Conservation (phyloP, 2,797 vertebrate species). For the Apogon hyalosoma region DNA sequence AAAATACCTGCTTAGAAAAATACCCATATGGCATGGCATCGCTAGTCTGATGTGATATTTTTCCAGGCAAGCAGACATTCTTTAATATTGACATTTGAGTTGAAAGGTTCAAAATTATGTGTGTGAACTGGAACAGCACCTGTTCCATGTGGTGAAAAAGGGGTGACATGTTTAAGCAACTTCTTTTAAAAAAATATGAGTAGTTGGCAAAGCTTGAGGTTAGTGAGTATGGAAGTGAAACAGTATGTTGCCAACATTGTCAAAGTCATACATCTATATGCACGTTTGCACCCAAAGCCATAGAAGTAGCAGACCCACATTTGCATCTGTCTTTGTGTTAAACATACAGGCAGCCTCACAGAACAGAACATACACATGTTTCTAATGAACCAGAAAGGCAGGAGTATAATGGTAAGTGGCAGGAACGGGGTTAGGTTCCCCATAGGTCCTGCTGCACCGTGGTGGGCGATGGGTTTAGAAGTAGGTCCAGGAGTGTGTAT, state of each 20-base stretch:
- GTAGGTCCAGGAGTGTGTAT: slow-evolving; percentile 65
- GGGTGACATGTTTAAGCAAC: too few relatives aligned
- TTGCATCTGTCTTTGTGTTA: slow-evolving; percentile 61
- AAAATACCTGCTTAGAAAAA: too few relatives aligned
- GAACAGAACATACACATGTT: slow-evolving; percentile 73
- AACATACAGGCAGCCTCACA: slow-evolving; percentile 44
- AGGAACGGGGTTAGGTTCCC: slow-evolving; percentile 78
- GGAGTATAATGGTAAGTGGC: slow-evolving; percentile 81
- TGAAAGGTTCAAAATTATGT: too few relatives aligned
- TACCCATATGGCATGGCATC: too few relatives aligned
- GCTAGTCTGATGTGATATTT: too few relatives aligned
- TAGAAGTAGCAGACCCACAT: slow-evolving; percentile 53
- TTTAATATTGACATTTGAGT: too few relatives aligned
- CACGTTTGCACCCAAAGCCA: slow-evolving; percentile 63
- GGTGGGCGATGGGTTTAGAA: slow-evolving; percentile 75
- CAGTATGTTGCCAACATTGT: slow-evolving; percentile 50
- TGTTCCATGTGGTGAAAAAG: too few relatives aligned
- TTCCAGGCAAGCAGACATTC: too few relatives aligned
- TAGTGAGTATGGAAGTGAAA: slow-evolving; percentile 36
- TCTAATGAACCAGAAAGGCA: slow-evolving; percentile 77
- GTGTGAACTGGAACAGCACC: too few relatives aligned
- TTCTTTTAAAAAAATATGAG: slow-evolving; percentile 4
- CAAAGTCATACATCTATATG: slow-evolving; percentile 52
- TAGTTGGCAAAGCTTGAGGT: slow-evolving; percentile 57
- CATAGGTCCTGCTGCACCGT: slow-evolving; percentile 66